Conservation (phyloP, 2,888 invertebrate genomes). For the Ashinkailepas kermadecensis region DNA sequence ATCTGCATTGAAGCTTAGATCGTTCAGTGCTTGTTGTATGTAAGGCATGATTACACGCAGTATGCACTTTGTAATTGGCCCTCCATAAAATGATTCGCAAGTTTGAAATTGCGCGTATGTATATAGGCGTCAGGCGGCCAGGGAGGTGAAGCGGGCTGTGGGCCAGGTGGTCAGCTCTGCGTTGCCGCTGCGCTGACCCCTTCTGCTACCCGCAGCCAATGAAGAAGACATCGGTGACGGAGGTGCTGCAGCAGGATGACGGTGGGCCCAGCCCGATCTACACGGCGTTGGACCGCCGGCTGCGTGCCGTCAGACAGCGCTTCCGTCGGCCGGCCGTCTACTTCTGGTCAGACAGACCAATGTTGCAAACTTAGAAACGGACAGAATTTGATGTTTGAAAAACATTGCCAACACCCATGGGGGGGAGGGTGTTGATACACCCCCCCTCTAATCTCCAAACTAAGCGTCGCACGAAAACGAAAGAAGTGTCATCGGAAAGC, state of each 20-base stretch:
- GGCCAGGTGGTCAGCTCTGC: neutral
- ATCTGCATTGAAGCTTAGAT: no score
- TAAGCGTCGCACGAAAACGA: no score
- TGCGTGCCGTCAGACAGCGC: neutral
- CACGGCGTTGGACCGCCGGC: neutral
- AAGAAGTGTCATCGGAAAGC: no score
- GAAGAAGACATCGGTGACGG: constrained; percentile 4
- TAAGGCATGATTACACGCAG: no score
- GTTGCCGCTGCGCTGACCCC: neutral
- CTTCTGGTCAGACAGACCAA: neutral
- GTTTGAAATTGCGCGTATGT: no score
- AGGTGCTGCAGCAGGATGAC: neutral
- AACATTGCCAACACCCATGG: neutral
- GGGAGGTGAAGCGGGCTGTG: neutral
- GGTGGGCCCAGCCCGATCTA: neutral
- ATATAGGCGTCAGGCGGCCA: no score
- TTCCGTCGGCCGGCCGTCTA: constrained; percentile 6
- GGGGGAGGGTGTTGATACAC: no score
- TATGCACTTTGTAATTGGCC: no score
- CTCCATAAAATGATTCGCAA: no score
- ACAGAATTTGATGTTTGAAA: neutral
- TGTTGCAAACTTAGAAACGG: no score
- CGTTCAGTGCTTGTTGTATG: no score
- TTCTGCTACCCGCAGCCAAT: neutral
- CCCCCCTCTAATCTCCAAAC: no score